Conservation (phyloP, 2,797 vertebrate genomes). For the Acanthurus leucopareius region DNA sequence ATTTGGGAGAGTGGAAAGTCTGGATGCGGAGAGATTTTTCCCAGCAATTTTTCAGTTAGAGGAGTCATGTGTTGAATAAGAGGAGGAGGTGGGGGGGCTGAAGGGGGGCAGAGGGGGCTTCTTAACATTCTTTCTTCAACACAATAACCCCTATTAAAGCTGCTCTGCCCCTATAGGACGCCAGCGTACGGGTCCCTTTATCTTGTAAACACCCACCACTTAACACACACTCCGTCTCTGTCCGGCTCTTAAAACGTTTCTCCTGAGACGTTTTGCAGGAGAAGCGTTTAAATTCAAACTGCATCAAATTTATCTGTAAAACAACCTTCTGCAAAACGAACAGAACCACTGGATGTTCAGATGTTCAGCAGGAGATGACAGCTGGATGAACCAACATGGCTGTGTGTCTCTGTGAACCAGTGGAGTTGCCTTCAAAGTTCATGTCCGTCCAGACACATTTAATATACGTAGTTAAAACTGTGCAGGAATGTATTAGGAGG, state of each 20-base stretch:
- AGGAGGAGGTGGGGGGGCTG: background rate
- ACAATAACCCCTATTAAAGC: slow-evolving; percentile 66
- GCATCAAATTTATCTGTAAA: no score
- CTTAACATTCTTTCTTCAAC: slow-evolving; percentile 67
- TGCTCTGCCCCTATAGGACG: slow-evolving; percentile 31
- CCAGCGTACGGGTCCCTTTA: slow-evolving; percentile 47
- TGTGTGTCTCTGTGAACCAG: no score
- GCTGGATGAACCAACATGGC: no score
- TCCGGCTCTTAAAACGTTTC: slow-evolving; percentile 10
- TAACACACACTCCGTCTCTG: slow-evolving; percentile 11
- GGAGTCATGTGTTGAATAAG: slow-evolving; percentile 74
- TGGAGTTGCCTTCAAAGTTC: no score
- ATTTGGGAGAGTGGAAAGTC: slow-evolving; percentile 62
- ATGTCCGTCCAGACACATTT: no score
- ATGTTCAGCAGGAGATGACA: no score
- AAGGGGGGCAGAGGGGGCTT: background rate
- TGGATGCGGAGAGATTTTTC: slow-evolving; percentile 68
- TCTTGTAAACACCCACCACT: slow-evolving; percentile 43
- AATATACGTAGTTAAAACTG: no score
- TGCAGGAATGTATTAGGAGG: no score
- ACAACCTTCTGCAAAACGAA: background rate
- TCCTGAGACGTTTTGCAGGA: slow-evolving; percentile 12
- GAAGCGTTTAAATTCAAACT: no score
- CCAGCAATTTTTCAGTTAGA: slow-evolving; percentile 80
- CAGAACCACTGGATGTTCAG: no score